These are phyloP conservation scores for Phenganax subtilis DNA, from an alignment of 92 coral and sea anemone genomes.

Conservation along the genomic window DNA sequence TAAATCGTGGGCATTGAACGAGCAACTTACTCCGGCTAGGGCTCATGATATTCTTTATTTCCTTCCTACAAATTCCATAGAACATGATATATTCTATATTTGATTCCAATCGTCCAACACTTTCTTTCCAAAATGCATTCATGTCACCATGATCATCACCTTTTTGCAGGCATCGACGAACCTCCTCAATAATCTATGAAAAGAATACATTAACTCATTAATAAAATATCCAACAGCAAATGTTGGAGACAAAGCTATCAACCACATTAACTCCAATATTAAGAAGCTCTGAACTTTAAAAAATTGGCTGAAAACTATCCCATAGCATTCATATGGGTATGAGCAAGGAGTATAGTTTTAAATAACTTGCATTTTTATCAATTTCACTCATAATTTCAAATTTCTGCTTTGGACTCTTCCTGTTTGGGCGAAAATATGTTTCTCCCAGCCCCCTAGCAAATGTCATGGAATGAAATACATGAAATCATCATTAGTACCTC, in stretches of 20 bases:
- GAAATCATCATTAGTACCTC: background rate
- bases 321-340: no score
- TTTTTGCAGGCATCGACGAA: constrained; percentile 11
- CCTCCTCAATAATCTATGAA: constrained; percentile 15
- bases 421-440: no score
- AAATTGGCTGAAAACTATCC: no score
- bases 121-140: background rate
- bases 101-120: background rate
- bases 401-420: no score
- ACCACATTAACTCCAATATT: no score
- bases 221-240: background rate
- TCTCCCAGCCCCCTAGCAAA: background rate
- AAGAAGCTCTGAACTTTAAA: no score
- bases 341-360: no score
- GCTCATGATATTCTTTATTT: constrained; percentile 5
- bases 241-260: no score
- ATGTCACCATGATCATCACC: background rate
- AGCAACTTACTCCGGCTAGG: constrained; percentile 10
- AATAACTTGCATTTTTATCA: no score
- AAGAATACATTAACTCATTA: background rate
- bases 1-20: background rate
- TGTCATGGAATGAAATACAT: background rate
- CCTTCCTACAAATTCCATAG: constrained; percentile 20
- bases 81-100: constrained; percentile 24
- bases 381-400: no score